These are phyloP conservation scores for Coptodon rendalli DNA, from an alignment of 2,113 vertebrate species.

Conservation along the genomic window DNA sequence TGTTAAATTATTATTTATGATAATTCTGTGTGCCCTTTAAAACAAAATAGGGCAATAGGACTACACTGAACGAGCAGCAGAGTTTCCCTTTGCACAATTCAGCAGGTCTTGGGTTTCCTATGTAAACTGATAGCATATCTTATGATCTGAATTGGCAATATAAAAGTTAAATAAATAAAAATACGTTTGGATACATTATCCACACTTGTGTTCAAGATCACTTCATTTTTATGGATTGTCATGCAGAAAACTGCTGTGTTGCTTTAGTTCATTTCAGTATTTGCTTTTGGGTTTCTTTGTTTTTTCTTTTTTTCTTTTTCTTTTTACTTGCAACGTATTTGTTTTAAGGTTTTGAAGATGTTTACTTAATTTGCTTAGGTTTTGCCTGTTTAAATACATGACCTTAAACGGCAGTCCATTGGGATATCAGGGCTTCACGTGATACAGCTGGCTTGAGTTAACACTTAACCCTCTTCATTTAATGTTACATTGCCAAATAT, in stretches of 20 bases:
- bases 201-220: neutral
- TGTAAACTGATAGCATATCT: neutral
- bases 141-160: neutral
- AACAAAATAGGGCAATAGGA: neutral
- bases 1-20: neutral
- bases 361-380: neutral
- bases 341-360: neutral
- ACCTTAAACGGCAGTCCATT: neutral
- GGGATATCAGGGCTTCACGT: neutral
- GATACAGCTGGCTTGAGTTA: neutral
- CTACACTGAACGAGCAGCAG: neutral
- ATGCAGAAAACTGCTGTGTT: neutral
- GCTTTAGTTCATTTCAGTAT: neutral
- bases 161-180: neutral
- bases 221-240: neutral
- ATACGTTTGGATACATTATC: fast-evolving
- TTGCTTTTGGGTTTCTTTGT: neutral
- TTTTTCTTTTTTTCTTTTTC: fast-evolving
- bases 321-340: fast-evolving
- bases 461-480: neutral
- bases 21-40: neutral
- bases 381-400: neutral
- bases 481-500: neutral
- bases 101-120: neutral
- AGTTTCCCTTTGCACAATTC: neutral